A percentile compares a stretch with the other conserved stretches of the same genome.
phyloP scores from a whole-genome alignment of 2,888 invertebrate species.

The Alviniconcha strummeri region DNA sequence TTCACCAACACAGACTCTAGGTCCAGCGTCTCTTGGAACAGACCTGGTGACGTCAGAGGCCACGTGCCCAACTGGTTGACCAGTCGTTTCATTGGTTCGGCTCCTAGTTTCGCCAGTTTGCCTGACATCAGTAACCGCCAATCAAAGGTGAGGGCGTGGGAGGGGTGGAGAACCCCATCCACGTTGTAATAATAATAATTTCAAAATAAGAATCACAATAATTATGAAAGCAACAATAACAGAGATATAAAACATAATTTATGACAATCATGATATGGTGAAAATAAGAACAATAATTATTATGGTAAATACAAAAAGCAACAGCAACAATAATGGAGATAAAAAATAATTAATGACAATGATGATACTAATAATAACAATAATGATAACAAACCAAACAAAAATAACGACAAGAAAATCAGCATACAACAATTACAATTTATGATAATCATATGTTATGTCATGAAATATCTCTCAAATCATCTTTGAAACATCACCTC shows the following conservation, averaged over 20 bases:
- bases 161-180: not conserved
- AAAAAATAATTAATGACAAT: too few relatives aligned
- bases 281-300: not conserved
- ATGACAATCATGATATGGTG: not conserved
- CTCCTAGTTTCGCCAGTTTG: not conserved
- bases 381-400: too few relatives aligned
- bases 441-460: too few relatives aligned
- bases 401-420: too few relatives aligned
- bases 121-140: not conserved
- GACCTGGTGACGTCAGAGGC: slow-evolving; percentile 7
- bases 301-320: too few relatives aligned
- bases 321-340: too few relatives aligned
- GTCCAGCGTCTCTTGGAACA: not conserved
- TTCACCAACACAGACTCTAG: not conserved
- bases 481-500: too few relatives aligned
- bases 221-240: not conserved
- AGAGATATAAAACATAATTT: not conserved
- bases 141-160: not conserved
- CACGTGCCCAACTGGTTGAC: slow-evolving; percentile 5
- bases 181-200: not conserved
- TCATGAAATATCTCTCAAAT: too few relatives aligned
- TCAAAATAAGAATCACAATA: not conserved
- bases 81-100: slow-evolving; percentile 13
- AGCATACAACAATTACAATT: too few relatives aligned
- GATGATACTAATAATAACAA: too few relatives aligned